phyloP scores from a whole-genome alignment of 2,888 invertebrate genomes.

The Caenorhabditis auriculariae region DNA sequence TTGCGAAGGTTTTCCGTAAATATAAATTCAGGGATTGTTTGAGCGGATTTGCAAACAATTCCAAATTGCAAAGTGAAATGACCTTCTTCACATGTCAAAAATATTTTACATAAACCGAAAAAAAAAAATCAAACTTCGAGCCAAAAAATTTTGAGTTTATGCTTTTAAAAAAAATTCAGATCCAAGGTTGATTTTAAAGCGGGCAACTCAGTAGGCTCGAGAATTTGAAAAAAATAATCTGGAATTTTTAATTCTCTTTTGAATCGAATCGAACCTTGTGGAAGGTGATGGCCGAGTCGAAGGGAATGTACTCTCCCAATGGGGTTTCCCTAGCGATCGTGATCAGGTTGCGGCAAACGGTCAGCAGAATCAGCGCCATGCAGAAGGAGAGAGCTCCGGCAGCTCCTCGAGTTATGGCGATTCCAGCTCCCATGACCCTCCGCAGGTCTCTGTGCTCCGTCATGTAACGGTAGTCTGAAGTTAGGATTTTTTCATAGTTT shows the following conservation, averaged over 20 bases:
- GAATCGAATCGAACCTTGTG: slow-evolving; percentile 79
- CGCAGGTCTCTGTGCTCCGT: slow-evolving; percentile 90
- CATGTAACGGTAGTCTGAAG: slow-evolving; percentile 87
- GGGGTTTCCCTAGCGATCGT: slow-evolving; percentile 91
- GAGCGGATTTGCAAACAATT: too few relatives aligned
- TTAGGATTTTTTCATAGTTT: too few relatives aligned
- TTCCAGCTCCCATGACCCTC: slow-evolving; percentile 84
- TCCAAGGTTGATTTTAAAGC: too few relatives aligned
- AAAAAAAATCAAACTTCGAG: too few relatives aligned
- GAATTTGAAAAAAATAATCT: not conserved
- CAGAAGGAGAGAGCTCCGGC: slow-evolving; percentile 92
- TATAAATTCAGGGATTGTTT: too few relatives aligned
- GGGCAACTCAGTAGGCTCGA: too few relatives aligned
- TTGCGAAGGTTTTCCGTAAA: too few relatives aligned
- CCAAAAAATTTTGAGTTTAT: too few relatives aligned
- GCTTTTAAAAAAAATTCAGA: too few relatives aligned
- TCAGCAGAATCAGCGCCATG: slow-evolving; percentile 84
- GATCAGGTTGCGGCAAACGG: slow-evolving; percentile 80
- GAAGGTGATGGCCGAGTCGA: slow-evolving; percentile 93
- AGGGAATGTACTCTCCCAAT: slow-evolving; percentile 87
- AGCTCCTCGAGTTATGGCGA: slow-evolving; percentile 29
- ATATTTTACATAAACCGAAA: not conserved
- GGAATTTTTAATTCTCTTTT: not conserved
- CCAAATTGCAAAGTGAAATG: too few relatives aligned
- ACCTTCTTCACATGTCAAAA: too few relatives aligned